These are phyloP conservation scores for Acrocephalus arundinaceus DNA, from an alignment of 2,113 vertebrate genomes.

Conservation along the genomic window DNA sequence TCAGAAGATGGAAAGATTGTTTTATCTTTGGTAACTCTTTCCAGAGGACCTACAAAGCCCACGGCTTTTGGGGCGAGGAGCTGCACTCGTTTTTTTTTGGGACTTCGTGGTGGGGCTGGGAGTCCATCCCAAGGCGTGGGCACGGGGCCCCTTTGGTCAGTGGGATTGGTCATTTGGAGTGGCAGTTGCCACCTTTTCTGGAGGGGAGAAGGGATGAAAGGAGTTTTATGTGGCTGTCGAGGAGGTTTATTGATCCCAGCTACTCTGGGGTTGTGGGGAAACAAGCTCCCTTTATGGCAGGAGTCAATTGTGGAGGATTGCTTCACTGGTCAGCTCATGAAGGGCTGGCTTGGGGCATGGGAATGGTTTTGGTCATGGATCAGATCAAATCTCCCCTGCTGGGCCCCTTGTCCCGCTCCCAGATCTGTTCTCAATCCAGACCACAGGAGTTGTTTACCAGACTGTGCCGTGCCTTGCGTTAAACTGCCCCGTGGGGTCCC, in stretches of 20 bases:
- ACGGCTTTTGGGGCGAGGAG: not conserved
- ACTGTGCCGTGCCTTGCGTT: not conserved
- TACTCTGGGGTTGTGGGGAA: not conserved
- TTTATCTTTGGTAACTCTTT: conserved; percentile 55
- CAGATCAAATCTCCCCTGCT: not conserved
- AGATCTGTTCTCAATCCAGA: not conserved
- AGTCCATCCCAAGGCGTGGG: not conserved
- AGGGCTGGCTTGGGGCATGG: not conserved
- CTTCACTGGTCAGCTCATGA: not conserved
- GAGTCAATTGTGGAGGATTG: not conserved
- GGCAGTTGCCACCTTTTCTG: conserved; percentile 3
- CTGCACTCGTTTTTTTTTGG: not conserved
- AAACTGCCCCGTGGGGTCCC: not conserved
- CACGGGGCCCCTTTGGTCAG: not conserved
- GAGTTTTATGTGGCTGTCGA: not conserved
- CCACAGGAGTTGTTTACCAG: conserved; percentile 7
- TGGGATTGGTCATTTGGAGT: not conserved
- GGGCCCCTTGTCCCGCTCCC: not conserved
- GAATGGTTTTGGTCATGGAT: not conserved
- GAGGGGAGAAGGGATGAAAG: not conserved
- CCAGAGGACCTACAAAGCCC: conserved; percentile 15
- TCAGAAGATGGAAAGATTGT: conserved; percentile 22
- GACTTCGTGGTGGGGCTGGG: not conserved
- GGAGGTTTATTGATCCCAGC: conserved; percentile 6
- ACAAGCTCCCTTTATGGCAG: not conserved